Evolutionary conservation across 2,797 vertebrate genomes (phyloP), one percentile per base, ranked within the genome.

Genomic region (Notolabrus celidotus): DNA sequence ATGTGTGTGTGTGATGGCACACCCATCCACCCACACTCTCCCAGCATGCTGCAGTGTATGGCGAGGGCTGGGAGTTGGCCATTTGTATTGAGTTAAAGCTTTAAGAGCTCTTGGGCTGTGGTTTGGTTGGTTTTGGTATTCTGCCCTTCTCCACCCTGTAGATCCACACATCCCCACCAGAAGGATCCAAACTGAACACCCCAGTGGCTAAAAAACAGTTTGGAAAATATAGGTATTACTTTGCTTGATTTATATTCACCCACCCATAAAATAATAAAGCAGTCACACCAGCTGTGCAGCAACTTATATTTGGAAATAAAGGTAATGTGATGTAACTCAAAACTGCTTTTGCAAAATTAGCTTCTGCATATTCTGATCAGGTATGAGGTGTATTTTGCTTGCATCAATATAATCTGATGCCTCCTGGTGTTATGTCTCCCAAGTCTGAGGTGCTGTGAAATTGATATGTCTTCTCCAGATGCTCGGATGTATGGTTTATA

Each of bases 1-100:
- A 33, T 70, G 70, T 63, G 33, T 70, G 70, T 63, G 60, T 74
- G 80, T 73, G 57, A 83, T 57, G 87, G 77, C 88, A 79, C 87
- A 80, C 91, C 90, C 90, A 84, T 89, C 67, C 84, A 83, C 85
- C 83, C 89, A 84, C 89, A 73, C 71, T 50, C 67, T 65, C 72
- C 61, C 67, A 77, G 67, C 51, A 31, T 74, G 45, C 34, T 47
- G 64, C 54, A 86, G 69, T 17, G 57, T 52, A 82, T 76, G 74
- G 72, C 64, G 59, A 58, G 33, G 56, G 53, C 50, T 81, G 76
- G 57, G 66, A 67, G 55, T 66, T 65, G 54, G 75, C 57, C 81
- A 70, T 68, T 70, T 69, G 27, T 85, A 80, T 75, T 58, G 71
- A 84, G 68, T 70, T 49, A 69, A 83, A 82, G 61, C 68, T 89